A percentile compares a stretch with the other conserved stretches of the same genome.
phyloP scores from a whole-genome alignment of 2,797 vertebrate genomes.

The Crocidura indochinensis region DNA sequence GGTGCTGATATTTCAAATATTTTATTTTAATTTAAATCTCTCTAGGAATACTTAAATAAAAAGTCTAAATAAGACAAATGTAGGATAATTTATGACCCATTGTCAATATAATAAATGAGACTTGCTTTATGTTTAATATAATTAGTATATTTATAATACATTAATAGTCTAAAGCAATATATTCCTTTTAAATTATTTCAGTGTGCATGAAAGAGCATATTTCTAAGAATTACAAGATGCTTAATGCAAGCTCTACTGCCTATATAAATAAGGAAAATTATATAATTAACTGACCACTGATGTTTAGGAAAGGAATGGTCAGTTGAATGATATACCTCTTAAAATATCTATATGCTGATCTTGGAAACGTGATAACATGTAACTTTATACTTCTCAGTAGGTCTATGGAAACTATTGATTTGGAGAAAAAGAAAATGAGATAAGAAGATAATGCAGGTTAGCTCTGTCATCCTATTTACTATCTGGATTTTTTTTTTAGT shows the following conservation, averaged over 20 bases:
- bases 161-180: conserved; percentile 10
- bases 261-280: not conserved
- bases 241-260: not conserved
- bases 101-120: not conserved
- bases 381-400: not conserved
- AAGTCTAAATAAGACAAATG: not conserved
- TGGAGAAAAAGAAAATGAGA: too few species aligned
- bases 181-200: not conserved
- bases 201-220: not conserved
- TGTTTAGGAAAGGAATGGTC: not conserved
- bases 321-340: not conserved
- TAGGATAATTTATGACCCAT: not conserved
- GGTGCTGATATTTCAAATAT: not conserved
- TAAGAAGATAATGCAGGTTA: not conserved
- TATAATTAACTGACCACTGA: not conserved
- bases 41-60: not conserved
- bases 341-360: not conserved
- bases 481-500: too few species aligned
- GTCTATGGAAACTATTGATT: too few species aligned
- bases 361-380: not conserved
- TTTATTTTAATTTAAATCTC: not conserved
- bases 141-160: not conserved
- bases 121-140: not conserved
- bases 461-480: too few species aligned
- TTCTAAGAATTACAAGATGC: not conserved